phyloP scores from a whole-genome alignment of 1,140 invertebrate genomes.

The Rhopalosiphum maidis region DNA sequence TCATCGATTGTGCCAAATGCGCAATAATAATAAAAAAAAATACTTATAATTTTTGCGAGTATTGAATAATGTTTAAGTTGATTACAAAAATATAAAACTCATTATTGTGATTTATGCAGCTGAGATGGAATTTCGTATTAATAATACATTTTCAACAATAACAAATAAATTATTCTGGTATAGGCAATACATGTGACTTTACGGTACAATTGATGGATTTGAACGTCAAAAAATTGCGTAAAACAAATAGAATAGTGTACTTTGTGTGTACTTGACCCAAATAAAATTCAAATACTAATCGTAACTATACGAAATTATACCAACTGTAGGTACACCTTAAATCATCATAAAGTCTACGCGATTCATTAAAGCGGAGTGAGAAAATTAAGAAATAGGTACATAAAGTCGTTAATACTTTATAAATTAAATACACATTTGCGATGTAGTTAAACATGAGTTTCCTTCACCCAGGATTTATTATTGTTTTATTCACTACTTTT shows the following conservation, averaged over 20 bases:
- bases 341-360: neutral
- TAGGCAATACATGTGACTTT: neutral
- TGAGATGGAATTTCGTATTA: neutral
- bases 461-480: slow-evolving; percentile 7
- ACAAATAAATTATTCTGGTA: neutral
- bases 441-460: neutral
- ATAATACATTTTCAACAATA: neutral
- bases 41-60: neutral
- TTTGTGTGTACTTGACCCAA: slow-evolving; percentile 23
- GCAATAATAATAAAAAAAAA: neutral
- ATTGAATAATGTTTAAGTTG: neutral
- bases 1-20: neutral
- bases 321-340: neutral
- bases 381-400: neutral
- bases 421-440: neutral
- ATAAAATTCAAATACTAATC: slow-evolving; percentile 14
- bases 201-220: neutral
- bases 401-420: neutral
- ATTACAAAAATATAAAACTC: neutral
- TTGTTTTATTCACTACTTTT: neutral
- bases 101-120: neutral
- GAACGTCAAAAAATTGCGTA: slow-evolving; percentile 5
- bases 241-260: neutral
- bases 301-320: neutral
- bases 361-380: neutral